phyloP scores from a whole-genome alignment of 2,888 invertebrate genomes.

The Ornithoptera alexandrae region DNA sequence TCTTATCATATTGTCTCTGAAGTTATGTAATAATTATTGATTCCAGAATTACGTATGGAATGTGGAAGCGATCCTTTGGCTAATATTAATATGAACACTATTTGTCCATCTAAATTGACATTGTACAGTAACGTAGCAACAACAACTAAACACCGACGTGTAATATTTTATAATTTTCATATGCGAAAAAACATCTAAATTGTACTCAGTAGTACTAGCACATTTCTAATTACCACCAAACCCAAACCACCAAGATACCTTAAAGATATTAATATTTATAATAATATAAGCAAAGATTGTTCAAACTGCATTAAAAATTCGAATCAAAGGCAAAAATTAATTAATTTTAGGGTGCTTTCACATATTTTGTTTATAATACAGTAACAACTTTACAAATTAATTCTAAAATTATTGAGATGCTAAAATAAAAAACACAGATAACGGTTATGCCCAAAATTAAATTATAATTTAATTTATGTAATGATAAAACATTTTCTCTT shows the following conservation, averaged over 20 bases:
- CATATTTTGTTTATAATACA: constrained; percentile 21
- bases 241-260: constrained; percentile 29
- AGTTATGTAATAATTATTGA: constrained; percentile 45
- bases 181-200: constrained; percentile 52
- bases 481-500: constrained; percentile 3
- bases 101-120: constrained; percentile 61
- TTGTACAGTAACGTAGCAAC: constrained; percentile 65
- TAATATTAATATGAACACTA: constrained; percentile 58
- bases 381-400: background rate
- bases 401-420: background rate
- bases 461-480: background rate
- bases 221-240: constrained; percentile 31
- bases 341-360: constrained; percentile 51
- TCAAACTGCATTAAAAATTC: constrained; percentile 32
- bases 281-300: constrained; percentile 56
- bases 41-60: constrained; percentile 48
- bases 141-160: constrained; percentile 73
- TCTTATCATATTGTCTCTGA: background rate
- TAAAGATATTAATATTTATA: constrained; percentile 41
- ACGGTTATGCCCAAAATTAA: background rate
- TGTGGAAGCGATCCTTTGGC: constrained; percentile 42
- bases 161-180: constrained; percentile 36
- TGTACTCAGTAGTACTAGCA: constrained; percentile 18
- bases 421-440: background rate
- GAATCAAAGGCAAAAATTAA: constrained; percentile 31